Conservation (phyloP, 2,113 vertebrate species). For the Garra rufa region DNA sequence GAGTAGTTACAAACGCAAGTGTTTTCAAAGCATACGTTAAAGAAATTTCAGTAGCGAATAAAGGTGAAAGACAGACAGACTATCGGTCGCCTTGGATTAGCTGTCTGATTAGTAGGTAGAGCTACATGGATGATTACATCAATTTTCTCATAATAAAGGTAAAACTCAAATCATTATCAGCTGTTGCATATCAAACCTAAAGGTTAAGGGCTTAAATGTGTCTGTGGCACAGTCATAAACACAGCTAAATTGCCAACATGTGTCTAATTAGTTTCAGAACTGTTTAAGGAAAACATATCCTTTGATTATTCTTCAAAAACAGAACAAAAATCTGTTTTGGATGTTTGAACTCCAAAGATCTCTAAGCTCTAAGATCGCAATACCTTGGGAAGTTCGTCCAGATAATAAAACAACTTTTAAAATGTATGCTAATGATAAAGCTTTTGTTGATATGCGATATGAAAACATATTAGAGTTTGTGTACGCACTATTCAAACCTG, state of each 20-base stretch:
- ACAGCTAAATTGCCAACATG: conserved; percentile 49
- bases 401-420: background rate
- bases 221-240: conserved; percentile 46
- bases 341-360: conserved; percentile 6
- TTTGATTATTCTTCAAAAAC: conserved; percentile 2
- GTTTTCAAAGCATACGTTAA: background rate
- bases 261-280: conserved; percentile 28
- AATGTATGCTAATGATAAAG: background rate
- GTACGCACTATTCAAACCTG: background rate
- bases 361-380: background rate
- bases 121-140: conserved; percentile 30
- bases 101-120: conserved; percentile 20
- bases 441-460: background rate
- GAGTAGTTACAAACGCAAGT: background rate
- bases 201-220: conserved; percentile 52
- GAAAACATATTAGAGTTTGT: background rate
- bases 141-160: conserved; percentile 38
- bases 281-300: conserved; percentile 1
- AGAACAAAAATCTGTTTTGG: background rate
- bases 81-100: conserved; percentile 3
- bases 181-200: conserved; percentile 42
- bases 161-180: conserved; percentile 31
- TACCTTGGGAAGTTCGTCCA: background rate
- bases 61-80: conserved; percentile 15
- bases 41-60: background rate